Base-by-base conservation (phyloP, 2,113 vertebrate genomes). In the Alethe castanea region DNA sequence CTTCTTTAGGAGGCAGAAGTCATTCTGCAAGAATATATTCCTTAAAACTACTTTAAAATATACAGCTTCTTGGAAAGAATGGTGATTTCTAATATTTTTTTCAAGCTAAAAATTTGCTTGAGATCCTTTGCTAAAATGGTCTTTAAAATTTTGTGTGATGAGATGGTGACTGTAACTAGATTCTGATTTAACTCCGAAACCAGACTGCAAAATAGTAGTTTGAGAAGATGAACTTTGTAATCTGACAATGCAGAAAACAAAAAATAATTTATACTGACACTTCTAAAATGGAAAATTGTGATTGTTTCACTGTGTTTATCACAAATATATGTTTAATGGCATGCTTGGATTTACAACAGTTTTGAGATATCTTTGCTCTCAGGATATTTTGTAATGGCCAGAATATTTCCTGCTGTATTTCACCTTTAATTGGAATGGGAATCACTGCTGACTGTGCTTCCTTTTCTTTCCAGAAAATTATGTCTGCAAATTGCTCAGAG, bases 41-140 rank as follows among this genome's bases (percentile, higher is more conserved):
- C 56, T 95, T 80, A 65, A 80, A 69, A 78, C 6, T 24, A 19
- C 61, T 95, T 88, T 81, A 64, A 28, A 74, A 29, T 56, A 57
- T 66, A 17, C 48, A 28, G 11, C 24, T 95, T 80, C 61, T 83
- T 77, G 85, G 50, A 25, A 92, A 85, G 40, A 88, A 57, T 13
- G 15, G 62, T 1, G 29, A 48, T 92, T 92, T 84, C 72, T 36
- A 87, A 62, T 61, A 42, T 5, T 91, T 97, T 97, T 84, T 92
- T 88, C 35, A 92, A 42, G 16, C 9, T 76, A 91, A 94, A 17
- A 19, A 56, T 82, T 97, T 97, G 59, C 36, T 94, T 40, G 92
- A 88, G 40, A 66, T 71, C 26, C 11, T 90, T 50, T 82, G 16
- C 48, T 94, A 80, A 93, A 94, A 92, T 38, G 12, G 6, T 45